These are phyloP conservation scores for Trachelus iudaicus DNA, from an alignment of 2,888 invertebrate genomes.

Conservation along the genomic window DNA sequence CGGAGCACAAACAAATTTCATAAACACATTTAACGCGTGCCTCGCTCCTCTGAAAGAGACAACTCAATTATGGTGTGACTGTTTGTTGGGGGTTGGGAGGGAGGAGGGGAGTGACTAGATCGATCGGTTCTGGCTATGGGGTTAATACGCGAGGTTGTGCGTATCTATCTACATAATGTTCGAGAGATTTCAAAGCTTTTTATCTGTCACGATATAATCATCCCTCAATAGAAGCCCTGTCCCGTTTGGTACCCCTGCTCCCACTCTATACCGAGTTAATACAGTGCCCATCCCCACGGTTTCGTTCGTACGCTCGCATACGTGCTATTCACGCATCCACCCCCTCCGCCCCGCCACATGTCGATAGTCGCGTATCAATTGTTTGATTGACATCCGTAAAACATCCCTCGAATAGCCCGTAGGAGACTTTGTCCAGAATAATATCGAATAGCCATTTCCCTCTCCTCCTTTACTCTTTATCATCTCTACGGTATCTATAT, in stretches of 20 bases:
- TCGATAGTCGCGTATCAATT: neutral
- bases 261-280: neutral
- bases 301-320: neutral
- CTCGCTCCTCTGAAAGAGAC: constrained; percentile 22
- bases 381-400: constrained; percentile 18
- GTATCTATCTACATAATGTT: neutral
- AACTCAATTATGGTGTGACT: constrained; percentile 25
- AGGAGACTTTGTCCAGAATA: neutral
- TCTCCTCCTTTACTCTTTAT: neutral
- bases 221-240: neutral
- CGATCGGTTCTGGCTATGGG: neutral
- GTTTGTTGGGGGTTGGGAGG: neutral
- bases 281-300: neutral
- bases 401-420: neutral
- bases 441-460: neutral
- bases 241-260: neutral
- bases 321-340: neutral
- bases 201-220: constrained; percentile 7
- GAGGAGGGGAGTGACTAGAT: neutral
- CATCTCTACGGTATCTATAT: neutral
- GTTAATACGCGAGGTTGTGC: neutral
- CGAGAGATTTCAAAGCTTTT: constrained; percentile 1
- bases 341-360: neutral
- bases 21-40: constrained; percentile 22
- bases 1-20: constrained; percentile 31